Base-by-base conservation (phyloP, 2,888 invertebrate species). In the Epistrophe grossulariae region DNA sequence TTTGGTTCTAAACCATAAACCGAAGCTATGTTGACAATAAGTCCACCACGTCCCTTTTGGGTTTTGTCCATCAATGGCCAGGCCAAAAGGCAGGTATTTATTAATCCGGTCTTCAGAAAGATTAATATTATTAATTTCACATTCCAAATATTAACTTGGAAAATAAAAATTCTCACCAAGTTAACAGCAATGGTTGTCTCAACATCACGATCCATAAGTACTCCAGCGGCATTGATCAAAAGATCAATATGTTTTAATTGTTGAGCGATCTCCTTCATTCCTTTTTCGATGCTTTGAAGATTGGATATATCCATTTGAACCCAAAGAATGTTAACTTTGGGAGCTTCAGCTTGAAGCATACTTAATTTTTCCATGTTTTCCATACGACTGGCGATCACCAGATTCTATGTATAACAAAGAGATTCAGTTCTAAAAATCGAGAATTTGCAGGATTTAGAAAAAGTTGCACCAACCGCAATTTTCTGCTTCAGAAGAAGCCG, bases 11-110 rank as follows among this genome's bases (percentile, higher is more conserved):
- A 60, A 0, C 92, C 92, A 82, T 91, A 92, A 13, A 92, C 91
- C 5, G 92, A 92, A 43, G 92, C 89, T 73, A 92, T 90, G 59
- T 92, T 92, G 4, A 91, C 89, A 24, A 92, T 91, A 59, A 92
- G 82, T 66, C 92, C 92, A 31, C 92, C 92, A 38, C 89, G 88
- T 10, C 92, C 92, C 89, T 90, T 90, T 77, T 91, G 91, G 9
- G 90, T 89, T 84, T 91, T 91, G 81, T 92, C 91, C 92, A 92
- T 92, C 28, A 90, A 89, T 0, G 91, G 91, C 89, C 92, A 89
- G 9, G 91, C 90, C 87, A 87, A 83, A 82, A 92, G 88, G 0
- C 91, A 91, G 73, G 91, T 90, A 31, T 92, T 89, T 4, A 92
- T 91, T 88, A 92, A 66, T 43, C 92, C 92, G 57, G 91, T 90